Base-by-base conservation (phyloP, 1,140 invertebrate species). In the Hydropsyche tenuis region DNA sequence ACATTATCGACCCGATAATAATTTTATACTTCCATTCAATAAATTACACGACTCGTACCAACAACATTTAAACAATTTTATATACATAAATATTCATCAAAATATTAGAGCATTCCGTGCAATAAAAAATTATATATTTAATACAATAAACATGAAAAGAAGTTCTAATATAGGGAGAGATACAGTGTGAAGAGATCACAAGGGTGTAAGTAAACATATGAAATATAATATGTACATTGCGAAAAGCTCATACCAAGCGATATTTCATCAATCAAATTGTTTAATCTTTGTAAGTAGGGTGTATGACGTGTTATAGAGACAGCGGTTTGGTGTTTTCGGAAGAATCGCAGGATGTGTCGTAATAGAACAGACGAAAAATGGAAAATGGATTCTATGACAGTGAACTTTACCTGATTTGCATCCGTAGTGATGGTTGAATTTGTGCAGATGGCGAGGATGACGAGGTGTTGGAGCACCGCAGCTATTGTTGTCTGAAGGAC, bases 401-500 rank as follows among this genome's bases (percentile, higher is more conserved):
- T 78, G 5, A 80, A 85, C 84, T 25, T 80, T 80, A 86, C 78
- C 84, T 79, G 79, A 88, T 66, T 77, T 77, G 45, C 75, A 77
- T 12, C 69, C 75, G 75, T 77, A 77, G 23, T 74, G 75, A 65
- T 77, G 75, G 53, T 68, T 74, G 75, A 72, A 77, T 71, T 74
- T 77, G 64, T 73, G 63, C 23, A 71, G 75, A 20, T 76, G 75
- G 0, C 73, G 63, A 25, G 69, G 75, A 14, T 66, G 69, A 6
- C 46, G 46, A 20, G 72, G 51, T 14, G 66, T 51, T 0, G 53
- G 70, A 42, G 65, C 56, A 12, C 69, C 63, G 78, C 86, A 85
- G 80, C 91, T 89, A 77, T 89, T 90, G 78, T 90, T 89, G 14
- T 85, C 85, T 42, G 79, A 66, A 81, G 83, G 80, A 83, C 85